Evolutionary conservation across 2,888 invertebrate species (phyloP), one percentile per base, ranked within the genome.

Genomic region (Tigriopus californicus): DNA sequence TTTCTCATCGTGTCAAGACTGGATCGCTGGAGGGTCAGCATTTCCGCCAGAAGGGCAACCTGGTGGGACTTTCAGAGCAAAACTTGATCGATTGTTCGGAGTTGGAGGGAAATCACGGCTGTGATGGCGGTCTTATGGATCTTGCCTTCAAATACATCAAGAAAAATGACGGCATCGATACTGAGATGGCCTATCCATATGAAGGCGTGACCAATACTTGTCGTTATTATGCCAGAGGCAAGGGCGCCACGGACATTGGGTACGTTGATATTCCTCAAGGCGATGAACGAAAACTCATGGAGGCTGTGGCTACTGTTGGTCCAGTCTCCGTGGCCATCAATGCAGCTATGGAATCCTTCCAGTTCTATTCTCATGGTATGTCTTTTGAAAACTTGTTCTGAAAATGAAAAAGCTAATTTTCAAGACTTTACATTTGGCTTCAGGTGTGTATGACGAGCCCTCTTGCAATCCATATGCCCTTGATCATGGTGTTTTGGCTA

Each of bases 1-100:
- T n/a, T n/a, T n/a, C n/a, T n/a, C n/a, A n/a, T n/a, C n/a, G n/a
- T n/a, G n/a, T n/a, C n/a, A n/a, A 33, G 33, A 92, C 91, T 58
- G 94, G 90, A 18, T 74, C 89, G 0, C 72, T 91, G n/a, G 91
- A 91, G 74, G 90, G 82, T 1, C 90, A 90, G 72, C 83, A 90
- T 72, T 90, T 79, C 78, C 80, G 88, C 64, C 80, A 82, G 72
- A 75, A 76, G 13, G 83, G 83, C 11, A 76, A 76, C 64, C 75
- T 91, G 58, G 78, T 87, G 33, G 87, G 88, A 1, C 78, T 92
- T 13, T 89, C 88, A 64, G 91, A 92, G 74, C 91, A 92, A 75
- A 90, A 92, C 73, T 76, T 92, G 63, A 76, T 92, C 60, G 91
- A 92, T 74, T 92, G 91, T 70, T 88, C 89, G 11, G 66, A 71